Evolutionary conservation across 2,797 vertebrate species (phyloP).

Genomic region (Pangasius krempfi): DNA sequence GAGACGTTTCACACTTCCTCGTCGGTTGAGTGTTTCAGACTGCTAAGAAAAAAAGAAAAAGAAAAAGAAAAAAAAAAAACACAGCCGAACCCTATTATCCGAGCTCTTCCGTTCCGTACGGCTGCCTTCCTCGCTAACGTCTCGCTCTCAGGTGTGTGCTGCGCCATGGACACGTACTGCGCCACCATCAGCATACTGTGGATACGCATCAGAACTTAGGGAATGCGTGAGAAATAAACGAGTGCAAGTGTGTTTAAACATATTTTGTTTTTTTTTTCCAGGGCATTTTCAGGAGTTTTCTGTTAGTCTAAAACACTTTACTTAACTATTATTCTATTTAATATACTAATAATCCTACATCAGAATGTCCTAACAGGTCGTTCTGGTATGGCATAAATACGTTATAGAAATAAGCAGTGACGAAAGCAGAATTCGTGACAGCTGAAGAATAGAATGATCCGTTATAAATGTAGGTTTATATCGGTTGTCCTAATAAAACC

Average conservation of each 20-base stretch:
- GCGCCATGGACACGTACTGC: background rate
- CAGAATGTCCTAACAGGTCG: background rate
- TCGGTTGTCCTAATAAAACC: background rate
- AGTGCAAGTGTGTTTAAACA: background rate
- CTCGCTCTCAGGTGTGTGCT: constrained; percentile 12
- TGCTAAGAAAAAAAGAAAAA: constrained; percentile 59
- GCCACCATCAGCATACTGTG: constrained; percentile 7
- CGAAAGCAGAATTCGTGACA: background rate
- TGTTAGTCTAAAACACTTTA: background rate
- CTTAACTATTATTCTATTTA: background rate
- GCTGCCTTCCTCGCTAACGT: constrained; percentile 25
- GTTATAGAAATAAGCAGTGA: background rate
- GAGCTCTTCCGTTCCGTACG: constrained; percentile 51
- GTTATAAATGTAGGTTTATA: background rate
- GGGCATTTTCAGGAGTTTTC: background rate
- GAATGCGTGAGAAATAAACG: background rate
- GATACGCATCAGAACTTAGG: background rate
- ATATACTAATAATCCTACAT: background rate
- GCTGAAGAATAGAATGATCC: background rate
- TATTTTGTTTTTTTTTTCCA: background rate
- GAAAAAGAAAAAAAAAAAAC: constrained; percentile 26
- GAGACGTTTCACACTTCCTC: constrained; percentile 61
- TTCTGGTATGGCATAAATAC: background rate
- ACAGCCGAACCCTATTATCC: constrained; percentile 28
- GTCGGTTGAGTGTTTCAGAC: constrained; percentile 67